Conservation (phyloP, 2,797 vertebrate genomes). For the Artibeus jamaicensis region DNA sequence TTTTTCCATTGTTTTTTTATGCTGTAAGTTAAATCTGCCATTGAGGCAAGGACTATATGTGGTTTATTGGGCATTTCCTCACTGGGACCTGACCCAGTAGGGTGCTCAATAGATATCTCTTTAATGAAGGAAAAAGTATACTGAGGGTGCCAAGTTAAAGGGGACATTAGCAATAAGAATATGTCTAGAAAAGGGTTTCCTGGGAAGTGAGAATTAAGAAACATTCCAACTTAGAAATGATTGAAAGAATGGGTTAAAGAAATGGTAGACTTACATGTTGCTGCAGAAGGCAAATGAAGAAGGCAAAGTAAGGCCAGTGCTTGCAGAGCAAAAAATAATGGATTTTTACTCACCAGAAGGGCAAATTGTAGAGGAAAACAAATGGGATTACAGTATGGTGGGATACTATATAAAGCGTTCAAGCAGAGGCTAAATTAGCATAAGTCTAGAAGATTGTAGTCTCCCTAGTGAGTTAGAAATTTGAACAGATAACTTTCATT, state of each 20-base stretch:
- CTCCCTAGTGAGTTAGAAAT: not conserved
- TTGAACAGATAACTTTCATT: not conserved
- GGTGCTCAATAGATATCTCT: not conserved
- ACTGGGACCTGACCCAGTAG: not conserved
- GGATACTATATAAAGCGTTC: not conserved
- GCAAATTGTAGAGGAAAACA: not conserved
- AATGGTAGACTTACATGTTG: not conserved
- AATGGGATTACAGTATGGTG: not conserved
- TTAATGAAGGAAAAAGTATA: not conserved
- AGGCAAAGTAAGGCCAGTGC: not conserved
- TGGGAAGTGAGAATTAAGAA: not conserved
- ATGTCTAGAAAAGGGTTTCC: not conserved
- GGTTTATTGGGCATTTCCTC: not conserved
- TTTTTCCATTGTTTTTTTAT: not conserved
- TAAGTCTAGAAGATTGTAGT: not conserved
- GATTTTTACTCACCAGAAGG: not conserved
- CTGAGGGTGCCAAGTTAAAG: not conserved
- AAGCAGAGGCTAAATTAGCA: not conserved
- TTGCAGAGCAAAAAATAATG: not conserved
- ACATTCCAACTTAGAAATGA: not conserved
- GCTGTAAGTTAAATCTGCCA: not conserved
- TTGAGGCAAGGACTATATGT: not conserved
- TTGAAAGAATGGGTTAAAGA: not conserved
- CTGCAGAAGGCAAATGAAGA: not conserved
- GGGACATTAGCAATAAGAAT: not conserved